phyloP scores from a whole-genome alignment of 2,888 invertebrate species.

The Ophion costatus region DNA sequence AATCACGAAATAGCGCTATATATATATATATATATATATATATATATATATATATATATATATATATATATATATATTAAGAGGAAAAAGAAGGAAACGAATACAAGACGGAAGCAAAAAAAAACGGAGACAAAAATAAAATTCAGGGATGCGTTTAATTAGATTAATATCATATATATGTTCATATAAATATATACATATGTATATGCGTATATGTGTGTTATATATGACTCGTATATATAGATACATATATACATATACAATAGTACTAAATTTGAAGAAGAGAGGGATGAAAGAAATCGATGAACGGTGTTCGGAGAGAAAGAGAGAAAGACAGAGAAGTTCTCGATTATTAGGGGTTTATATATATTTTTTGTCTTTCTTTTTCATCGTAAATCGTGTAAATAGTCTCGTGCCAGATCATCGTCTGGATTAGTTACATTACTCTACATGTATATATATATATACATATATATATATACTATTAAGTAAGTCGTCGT shows the following conservation, averaged over 20 bases:
- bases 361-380: conserved; percentile 17
- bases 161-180: conserved; percentile 66
- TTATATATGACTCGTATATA: conserved; percentile 54
- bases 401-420: conserved; percentile 66
- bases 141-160: conserved; percentile 73
- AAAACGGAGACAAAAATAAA: conserved; percentile 69
- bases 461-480: conserved; percentile 60
- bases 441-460: conserved; percentile 59
- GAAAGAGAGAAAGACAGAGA: conserved; percentile 7
- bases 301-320: conserved; percentile 5
- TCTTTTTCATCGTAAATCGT: conserved; percentile 46
- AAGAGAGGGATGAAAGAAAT: conserved; percentile 21
- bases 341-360: conserved; percentile 32
- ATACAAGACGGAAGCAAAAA: conserved; percentile 49
- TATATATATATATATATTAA: no score
- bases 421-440: conserved; percentile 50
- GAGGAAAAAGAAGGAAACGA: conserved; percentile 14
- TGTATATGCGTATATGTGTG: conserved; percentile 55
- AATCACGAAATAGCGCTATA: conserved; percentile 7
- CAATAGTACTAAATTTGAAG: conserved; percentile 60
- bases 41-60: no score
- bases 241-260: conserved; percentile 63
- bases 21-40: no score
- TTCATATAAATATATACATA: conserved; percentile 59
- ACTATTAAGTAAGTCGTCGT: conserved; percentile 67